Percentiles rank a stretch among this genome's conserved stretches.
Evolutionary conservation across 2,797 vertebrate genomes (phyloP).

Genomic region (Australoheros facetus): DNA sequence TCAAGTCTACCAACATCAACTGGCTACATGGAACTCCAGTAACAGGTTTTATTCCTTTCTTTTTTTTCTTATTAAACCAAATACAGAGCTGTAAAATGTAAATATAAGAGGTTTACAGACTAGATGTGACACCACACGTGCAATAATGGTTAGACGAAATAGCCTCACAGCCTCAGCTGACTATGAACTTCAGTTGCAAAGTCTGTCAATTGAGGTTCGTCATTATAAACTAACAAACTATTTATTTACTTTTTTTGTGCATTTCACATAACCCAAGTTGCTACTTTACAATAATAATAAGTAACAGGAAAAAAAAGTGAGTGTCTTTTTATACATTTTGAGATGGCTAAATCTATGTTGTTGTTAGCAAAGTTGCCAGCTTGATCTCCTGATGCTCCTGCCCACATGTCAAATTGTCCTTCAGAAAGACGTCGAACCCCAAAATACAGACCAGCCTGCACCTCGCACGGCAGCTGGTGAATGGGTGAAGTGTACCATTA

Average conservation of each 20-base stretch:
- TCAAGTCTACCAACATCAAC: not conserved
- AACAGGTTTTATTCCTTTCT: constrained; percentile 47
- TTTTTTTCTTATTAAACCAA: not conserved
- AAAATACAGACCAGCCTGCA: not conserved
- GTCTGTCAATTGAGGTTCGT: not conserved
- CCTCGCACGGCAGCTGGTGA: not conserved
- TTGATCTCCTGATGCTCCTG: not conserved
- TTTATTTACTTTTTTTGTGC: not conserved
- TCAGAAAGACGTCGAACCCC: not conserved
- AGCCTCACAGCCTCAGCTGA: too few species aligned
- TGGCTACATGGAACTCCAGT: constrained; percentile 21
- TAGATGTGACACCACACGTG: not conserved
- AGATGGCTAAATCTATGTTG: not conserved
- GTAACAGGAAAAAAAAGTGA: too few species aligned
- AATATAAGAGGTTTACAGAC: not conserved
- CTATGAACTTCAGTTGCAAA: not conserved
- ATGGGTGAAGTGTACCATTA: not conserved
- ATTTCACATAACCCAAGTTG: not conserved
- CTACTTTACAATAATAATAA: not conserved
- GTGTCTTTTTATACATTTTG: not conserved
- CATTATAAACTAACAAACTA: not conserved
- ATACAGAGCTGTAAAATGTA: not conserved
- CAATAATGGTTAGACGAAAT: not conserved
- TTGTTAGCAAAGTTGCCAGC: not conserved
- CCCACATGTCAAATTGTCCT: not conserved